Conservation (phyloP, 2,888 invertebrate species). For the Allolobophora icterica region DNA sequence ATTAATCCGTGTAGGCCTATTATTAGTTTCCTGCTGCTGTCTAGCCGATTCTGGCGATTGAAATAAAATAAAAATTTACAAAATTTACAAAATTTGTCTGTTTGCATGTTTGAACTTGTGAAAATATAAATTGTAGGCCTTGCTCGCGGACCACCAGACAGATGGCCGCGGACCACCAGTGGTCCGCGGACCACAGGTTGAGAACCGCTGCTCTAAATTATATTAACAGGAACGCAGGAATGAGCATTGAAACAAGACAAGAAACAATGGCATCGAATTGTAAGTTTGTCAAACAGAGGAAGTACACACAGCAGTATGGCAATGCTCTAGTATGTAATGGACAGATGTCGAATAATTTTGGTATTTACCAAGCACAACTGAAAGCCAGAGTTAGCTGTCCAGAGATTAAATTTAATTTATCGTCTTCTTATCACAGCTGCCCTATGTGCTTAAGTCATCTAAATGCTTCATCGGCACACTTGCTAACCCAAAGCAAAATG, state of each 20-base stretch:
- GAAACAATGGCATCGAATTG: neutral
- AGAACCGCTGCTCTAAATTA: neutral
- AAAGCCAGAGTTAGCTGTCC: neutral
- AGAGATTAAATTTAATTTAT: slow-evolving; percentile 1
- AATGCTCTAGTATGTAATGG: neutral
- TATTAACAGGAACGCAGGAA: neutral
- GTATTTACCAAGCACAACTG: neutral
- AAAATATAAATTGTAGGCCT: too few relatives aligned
- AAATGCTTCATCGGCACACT: neutral
- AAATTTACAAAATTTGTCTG: too few relatives aligned
- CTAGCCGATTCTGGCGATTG: too few relatives aligned
- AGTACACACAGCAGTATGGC: neutral
- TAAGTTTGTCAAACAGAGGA: neutral
- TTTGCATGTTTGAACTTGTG: too few relatives aligned
- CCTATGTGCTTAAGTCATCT: neutral
- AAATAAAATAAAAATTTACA: too few relatives aligned
- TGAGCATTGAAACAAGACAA: neutral
- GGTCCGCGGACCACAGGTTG: too few relatives aligned
- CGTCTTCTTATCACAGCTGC: slow-evolving; percentile 17
- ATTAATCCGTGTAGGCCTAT: too few relatives aligned
- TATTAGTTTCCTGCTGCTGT: too few relatives aligned
- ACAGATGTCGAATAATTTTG: neutral
- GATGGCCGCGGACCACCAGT: too few relatives aligned
- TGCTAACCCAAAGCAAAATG: neutral
- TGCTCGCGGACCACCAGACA: too few relatives aligned